These are phyloP conservation scores for Epinephelus fuscoguttatus DNA, from an alignment of 2,113 vertebrate genomes.

Conservation along the genomic window DNA sequence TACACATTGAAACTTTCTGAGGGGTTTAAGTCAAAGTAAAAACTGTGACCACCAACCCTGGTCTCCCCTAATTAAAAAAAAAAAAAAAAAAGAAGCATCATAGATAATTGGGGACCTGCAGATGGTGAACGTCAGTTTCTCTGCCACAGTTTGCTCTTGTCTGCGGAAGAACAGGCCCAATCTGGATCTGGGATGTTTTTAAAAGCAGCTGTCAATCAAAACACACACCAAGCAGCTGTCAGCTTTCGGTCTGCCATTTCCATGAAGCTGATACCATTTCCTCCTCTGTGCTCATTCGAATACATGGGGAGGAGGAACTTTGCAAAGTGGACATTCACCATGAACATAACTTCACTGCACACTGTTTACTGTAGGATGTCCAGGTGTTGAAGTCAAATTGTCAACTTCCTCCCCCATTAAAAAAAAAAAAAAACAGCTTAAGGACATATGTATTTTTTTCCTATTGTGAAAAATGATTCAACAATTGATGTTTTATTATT, in stretches of 20 bases:
- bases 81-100: background rate
- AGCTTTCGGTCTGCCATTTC: background rate
- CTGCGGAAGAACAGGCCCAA: background rate
- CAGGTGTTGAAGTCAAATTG: background rate
- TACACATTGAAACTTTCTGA: too few species aligned
- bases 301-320: too few species aligned
- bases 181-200: background rate
- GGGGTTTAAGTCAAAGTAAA: too few species aligned
- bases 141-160: background rate
- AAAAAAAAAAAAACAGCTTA: too few species aligned
- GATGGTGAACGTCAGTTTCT: background rate
- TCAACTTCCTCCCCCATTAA: background rate
- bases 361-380: background rate
- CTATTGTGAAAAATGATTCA: background rate
- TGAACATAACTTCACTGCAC: background rate
- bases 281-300: background rate
- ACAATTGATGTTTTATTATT: background rate
- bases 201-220: background rate
- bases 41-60: too few species aligned
- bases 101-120: background rate
- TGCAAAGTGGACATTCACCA: background rate
- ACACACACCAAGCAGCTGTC: background rate
- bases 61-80: too few species aligned
- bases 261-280: background rate
- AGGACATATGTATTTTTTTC: background rate